Conservation (phyloP, 2,888 invertebrate species). For the Ectropis crepuscularia region DNA sequence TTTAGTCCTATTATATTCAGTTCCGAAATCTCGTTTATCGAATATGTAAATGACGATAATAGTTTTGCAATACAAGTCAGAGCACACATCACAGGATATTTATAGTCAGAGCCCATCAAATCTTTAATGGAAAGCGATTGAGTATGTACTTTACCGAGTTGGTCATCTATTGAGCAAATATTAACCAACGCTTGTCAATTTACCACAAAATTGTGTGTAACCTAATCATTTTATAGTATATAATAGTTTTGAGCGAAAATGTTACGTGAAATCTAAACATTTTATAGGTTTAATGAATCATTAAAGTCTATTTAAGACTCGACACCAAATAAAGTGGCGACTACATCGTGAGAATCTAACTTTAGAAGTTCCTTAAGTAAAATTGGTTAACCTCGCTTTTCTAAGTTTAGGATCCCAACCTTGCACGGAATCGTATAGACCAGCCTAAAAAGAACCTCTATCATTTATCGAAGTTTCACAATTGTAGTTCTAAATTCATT, state of each 20-base stretch:
- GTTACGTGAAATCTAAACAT: constrained; percentile 6
- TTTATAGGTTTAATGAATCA: constrained; percentile 21
- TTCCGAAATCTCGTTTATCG: neutral
- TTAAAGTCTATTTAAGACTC: constrained; percentile 21
- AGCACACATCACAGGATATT: too few relatives aligned
- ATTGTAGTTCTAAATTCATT: constrained; percentile 25
- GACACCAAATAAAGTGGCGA: constrained; percentile 20
- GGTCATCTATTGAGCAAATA: constrained; percentile 16
- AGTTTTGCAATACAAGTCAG: constrained; percentile 2
- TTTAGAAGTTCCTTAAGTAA: constrained; percentile 18
- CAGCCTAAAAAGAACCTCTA: constrained; percentile 21
- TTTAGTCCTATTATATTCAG: too few relatives aligned
- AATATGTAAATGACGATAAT: neutral
- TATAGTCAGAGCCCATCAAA: constrained; percentile 15
- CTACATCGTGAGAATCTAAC: constrained; percentile 24
- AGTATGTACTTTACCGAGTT: constrained; percentile 7
- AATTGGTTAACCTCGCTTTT: constrained; percentile 22
- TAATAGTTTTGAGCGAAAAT: neutral
- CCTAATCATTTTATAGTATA: constrained; percentile 1
- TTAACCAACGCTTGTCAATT: constrained; percentile 3
- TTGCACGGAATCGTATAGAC: constrained; percentile 28
- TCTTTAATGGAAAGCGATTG: constrained; percentile 13
- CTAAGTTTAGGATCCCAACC: constrained; percentile 30
- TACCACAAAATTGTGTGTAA: neutral
- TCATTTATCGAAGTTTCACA: constrained; percentile 26